Percentiles rank a stretch among this genome's conserved stretches.
These are phyloP conservation scores for Formica exsecta DNA, from an alignment of 1,140 invertebrate species.

Conservation along the genomic window DNA sequence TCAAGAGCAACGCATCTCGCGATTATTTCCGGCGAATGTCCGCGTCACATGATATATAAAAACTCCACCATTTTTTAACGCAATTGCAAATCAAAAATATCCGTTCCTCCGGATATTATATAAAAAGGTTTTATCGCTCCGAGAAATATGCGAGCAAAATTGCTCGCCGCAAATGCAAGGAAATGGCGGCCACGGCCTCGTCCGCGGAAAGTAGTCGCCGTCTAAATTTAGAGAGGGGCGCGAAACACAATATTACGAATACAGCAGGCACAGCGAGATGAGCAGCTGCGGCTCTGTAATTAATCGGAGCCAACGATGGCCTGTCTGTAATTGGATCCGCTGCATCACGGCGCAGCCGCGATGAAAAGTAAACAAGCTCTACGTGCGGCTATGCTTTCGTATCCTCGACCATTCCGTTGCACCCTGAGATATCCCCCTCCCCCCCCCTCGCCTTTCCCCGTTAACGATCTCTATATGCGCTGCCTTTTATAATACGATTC, in stretches of 20 bases:
- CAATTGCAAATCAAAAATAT: background rate
- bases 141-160: too few relatives aligned
- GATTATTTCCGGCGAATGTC: too few relatives aligned
- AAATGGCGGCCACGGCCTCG: slow-evolving; percentile 21
- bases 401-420: slow-evolving; percentile 40
- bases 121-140: too few relatives aligned
- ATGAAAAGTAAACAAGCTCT: slow-evolving; percentile 68
- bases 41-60: too few relatives aligned
- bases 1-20: slow-evolving; percentile 13
- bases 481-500: background rate
- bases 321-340: slow-evolving; percentile 73
- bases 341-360: slow-evolving; percentile 53
- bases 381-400: slow-evolving; percentile 5
- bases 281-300: slow-evolving; percentile 72
- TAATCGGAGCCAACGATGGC: slow-evolving; percentile 73
- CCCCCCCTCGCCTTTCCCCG: background rate
- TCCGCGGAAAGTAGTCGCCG: slow-evolving; percentile 41
- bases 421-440: slow-evolving; percentile 1
- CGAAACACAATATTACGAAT: slow-evolving; percentile 70
- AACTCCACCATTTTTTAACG: background rate
- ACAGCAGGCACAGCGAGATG: slow-evolving; percentile 48
- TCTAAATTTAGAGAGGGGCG: slow-evolving; percentile 68
- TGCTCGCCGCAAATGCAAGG: background rate
- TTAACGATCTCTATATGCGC: background rate
- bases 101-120: too few relatives aligned